Evolutionary conservation across 2,113 vertebrate species (phyloP).

Genomic region (Actenoides lindsayi): DNA sequence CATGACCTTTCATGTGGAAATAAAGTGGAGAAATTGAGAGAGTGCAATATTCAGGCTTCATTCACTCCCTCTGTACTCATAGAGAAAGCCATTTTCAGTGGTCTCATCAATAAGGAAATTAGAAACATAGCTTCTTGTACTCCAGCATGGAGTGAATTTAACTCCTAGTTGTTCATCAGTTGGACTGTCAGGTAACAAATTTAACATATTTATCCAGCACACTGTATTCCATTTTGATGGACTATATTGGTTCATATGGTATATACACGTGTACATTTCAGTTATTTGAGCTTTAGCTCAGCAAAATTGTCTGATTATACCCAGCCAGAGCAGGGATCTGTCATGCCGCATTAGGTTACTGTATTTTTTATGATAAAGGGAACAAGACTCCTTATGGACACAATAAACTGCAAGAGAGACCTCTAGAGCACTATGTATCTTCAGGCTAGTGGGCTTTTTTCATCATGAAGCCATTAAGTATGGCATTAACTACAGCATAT

Average conservation of each 20-base stretch:
- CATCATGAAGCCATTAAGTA: slow-evolving; percentile 29
- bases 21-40: not conserved
- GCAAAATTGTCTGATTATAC: not conserved
- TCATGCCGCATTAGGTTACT: not conserved
- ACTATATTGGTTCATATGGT: not conserved
- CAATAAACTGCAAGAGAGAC: slow-evolving; percentile 19
- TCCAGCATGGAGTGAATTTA: not conserved
- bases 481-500: slow-evolving; percentile 42
- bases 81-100: not conserved
- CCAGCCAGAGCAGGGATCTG: not conserved
- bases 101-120: not conserved
- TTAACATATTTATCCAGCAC: not conserved
- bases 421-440: slow-evolving; percentile 46
- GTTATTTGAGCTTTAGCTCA: not conserved
- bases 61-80: not conserved
- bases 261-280: not conserved
- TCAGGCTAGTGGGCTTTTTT: not conserved
- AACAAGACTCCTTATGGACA: slow-evolving; percentile 23
- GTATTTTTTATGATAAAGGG: slow-evolving; percentile 22
- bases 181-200: not conserved
- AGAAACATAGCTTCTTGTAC: not conserved
- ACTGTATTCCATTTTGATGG: not conserved
- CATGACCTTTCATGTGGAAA: not conserved
- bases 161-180: not conserved
- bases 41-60: not conserved